Conservation (phyloP, 2,113 vertebrate genomes). For the Lipophrys pholis region DNA sequence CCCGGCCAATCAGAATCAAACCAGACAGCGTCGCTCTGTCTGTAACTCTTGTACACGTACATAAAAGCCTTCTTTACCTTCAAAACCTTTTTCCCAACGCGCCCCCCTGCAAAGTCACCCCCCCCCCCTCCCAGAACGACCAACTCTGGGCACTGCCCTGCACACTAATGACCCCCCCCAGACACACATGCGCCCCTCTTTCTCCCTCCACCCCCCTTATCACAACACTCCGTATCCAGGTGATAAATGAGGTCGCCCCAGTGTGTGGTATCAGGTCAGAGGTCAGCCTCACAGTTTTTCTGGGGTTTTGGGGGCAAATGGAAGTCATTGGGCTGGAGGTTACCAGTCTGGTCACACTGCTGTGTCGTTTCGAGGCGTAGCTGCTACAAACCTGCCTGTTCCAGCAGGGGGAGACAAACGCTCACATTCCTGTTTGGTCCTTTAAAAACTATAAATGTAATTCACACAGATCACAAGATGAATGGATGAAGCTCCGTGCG, state of each 20-base stretch:
- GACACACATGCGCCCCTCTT: background rate
- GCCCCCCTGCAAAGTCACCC: background rate
- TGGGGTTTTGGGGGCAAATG: constrained; percentile 51
- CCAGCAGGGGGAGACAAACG: constrained; percentile 75
- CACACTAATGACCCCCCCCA: constrained; percentile 58
- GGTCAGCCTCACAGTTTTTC: constrained; percentile 57
- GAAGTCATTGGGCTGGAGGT: constrained; percentile 49
- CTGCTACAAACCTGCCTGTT: background rate
- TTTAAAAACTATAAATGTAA: too few species aligned
- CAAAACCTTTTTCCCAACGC: background rate
- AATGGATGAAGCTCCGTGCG: too few species aligned
- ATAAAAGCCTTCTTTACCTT: constrained; percentile 57
- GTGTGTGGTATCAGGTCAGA: constrained; percentile 62
- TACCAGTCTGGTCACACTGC: constrained; percentile 16
- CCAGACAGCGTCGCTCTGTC: constrained; percentile 74
- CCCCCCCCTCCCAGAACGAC: constrained; percentile 18
- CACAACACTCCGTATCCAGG: constrained; percentile 70
- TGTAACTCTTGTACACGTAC: constrained; percentile 65
- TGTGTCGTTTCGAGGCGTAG: background rate
- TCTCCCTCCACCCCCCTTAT: constrained; percentile 16
- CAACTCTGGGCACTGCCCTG: constrained; percentile 43
- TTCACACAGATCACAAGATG: too few species aligned
- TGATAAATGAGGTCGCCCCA: constrained; percentile 75
- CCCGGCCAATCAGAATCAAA: constrained; percentile 66
- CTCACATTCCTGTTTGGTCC: constrained; percentile 4